Base-by-base conservation (phyloP, 1,140 invertebrate genomes). In the Drosophila punjabiensis region DNA sequence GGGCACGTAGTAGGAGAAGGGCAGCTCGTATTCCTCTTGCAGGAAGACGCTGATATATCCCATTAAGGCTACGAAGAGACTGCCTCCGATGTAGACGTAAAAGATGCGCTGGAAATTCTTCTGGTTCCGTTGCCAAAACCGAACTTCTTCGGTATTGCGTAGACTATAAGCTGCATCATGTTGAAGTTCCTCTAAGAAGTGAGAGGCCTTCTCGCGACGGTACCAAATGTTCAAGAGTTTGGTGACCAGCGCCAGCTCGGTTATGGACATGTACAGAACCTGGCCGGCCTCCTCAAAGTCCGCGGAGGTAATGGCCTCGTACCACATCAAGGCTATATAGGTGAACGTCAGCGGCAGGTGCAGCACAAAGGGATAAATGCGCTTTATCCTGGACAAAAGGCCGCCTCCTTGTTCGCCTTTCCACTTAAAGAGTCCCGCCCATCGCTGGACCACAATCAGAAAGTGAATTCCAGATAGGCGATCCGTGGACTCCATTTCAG, bases 241-340 rank as follows among this genome's bases (percentile, higher is more conserved):
- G 14, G 75, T 56, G 16, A 92, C 20, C 33, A 92, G 47, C 0
- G 76, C 80, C 37, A 86, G 24, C 18, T 81, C 71, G 2, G 91
- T 91, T 8, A 92, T 47, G 1, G 91, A 84, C 83, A 92, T 92
- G 47, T 92, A 90, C 0, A 92, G 28, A 6, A 92, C 75, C 37
- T 84, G 73, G 10, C 79, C 82, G 1, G 77, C 79, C 50, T 89
- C 60, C 43, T 87, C 79, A 16, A 92, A 65, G 30, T 79, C 79
- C 0, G 59, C 43, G 4, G 91, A 79, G 9, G 41, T 56, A 0
- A 91, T 16, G 1, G 80, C 75, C 33, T 91, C 81, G 5, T 82
- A 30, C 91, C 91, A 92, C 85, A 90, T 92, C 1, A 92, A 66
- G 6, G 67, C 56, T 13, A 84, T 79, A 13, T 62, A 83, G 0